phyloP scores from a whole-genome alignment of 1,140 invertebrate species.

The Choristoneura fumiferana region DNA sequence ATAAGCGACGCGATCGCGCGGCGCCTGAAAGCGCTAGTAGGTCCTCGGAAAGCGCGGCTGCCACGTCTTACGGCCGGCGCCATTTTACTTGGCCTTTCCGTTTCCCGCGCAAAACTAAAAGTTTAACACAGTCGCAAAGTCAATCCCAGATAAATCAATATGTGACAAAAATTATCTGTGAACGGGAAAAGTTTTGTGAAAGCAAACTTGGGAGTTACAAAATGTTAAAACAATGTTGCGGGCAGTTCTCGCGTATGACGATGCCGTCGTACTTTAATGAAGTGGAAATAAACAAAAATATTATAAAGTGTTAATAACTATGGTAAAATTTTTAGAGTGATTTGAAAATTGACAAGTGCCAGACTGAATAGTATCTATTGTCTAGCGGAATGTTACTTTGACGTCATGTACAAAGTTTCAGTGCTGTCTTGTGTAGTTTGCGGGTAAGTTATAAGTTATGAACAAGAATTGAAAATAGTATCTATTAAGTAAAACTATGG shows the following conservation, averaged over 20 bases:
- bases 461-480: neutral
- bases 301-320: neutral
- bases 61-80: conserved; percentile 26
- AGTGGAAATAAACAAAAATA: neutral
- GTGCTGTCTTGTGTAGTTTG: neutral
- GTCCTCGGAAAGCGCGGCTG: conserved; percentile 36
- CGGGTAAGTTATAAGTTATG: neutral
- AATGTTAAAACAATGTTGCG: neutral
- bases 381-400: neutral
- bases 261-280: neutral
- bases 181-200: neutral
- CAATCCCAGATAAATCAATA: neutral
- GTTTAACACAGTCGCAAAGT: neutral
- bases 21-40: conserved; percentile 38
- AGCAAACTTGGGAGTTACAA: neutral
- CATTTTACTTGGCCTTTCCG: conserved; percentile 27
- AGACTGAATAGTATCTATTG: neutral
- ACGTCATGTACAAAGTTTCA: conserved; percentile 1
- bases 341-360: neutral
- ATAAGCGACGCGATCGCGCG: conserved; percentile 31
- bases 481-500: too few species aligned
- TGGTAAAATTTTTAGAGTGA: neutral
- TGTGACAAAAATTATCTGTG: neutral
- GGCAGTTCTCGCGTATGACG: neutral
- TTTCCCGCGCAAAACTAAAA: conserved; percentile 54